Evolutionary conservation across 2,888 invertebrate species (phyloP).

Genomic region (Xestia rhomboidea): DNA sequence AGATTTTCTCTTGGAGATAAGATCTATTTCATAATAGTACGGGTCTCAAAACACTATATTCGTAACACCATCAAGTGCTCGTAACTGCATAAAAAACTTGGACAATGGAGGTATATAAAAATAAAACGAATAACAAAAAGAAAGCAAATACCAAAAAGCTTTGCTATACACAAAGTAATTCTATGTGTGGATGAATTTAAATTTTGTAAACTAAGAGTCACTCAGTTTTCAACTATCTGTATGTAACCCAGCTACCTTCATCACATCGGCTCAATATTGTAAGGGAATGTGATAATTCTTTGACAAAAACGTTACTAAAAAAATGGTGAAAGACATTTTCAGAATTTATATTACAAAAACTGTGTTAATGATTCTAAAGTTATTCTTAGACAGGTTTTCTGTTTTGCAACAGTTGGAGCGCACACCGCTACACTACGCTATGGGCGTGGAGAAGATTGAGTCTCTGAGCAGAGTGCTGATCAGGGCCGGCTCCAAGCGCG

Average conservation of each 20-base stretch:
- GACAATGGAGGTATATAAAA: no score
- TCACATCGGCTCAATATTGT: background rate
- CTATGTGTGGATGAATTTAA: no score
- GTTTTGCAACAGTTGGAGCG: conserved; percentile 93
- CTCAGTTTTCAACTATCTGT: no score
- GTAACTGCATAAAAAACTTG: no score
- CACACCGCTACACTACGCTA: conserved; percentile 96
- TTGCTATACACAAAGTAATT: no score
- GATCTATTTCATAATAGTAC: background rate
- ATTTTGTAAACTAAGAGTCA: no score
- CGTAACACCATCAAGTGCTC: no score
- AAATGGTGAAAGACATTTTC: background rate
- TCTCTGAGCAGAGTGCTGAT: conserved; percentile 95
- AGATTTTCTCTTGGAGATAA: background rate
- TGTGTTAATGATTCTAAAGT: background rate
- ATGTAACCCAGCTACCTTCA: no score
- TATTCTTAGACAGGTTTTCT: background rate
- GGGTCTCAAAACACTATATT: background rate
- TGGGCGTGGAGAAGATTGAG: conserved; percentile 96
- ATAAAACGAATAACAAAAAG: no score
- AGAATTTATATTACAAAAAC: background rate
- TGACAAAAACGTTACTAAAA: background rate
- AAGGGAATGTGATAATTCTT: background rate
- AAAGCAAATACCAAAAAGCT: no score
- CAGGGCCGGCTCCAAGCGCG: conserved; percentile 95